Percentiles rank a stretch among this genome's conserved stretches.
Evolutionary conservation across 2,113 vertebrate species (phyloP).

Genomic region (Tragelaphus strepsiceros): DNA sequence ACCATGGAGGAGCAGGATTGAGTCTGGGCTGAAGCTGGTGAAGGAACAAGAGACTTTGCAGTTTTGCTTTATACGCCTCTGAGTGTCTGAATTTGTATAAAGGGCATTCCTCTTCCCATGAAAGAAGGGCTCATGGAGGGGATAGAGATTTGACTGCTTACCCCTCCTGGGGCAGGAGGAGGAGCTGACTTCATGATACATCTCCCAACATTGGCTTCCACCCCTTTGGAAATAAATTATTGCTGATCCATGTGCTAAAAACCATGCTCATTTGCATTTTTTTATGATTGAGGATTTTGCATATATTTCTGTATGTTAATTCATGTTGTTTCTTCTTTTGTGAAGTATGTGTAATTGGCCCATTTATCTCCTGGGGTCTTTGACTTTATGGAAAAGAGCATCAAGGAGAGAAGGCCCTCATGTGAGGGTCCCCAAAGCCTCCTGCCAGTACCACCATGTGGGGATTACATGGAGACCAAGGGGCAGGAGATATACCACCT

Average conservation of each 20-base stretch:
- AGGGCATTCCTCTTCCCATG: neutral
- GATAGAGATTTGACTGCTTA: accelerated
- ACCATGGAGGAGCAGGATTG: accelerated
- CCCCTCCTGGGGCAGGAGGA: accelerated
- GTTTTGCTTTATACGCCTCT: accelerated
- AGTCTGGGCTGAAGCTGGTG: accelerated
- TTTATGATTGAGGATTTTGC: no score
- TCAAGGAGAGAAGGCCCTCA: neutral
- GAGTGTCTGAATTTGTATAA: neutral
- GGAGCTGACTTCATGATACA: neutral
- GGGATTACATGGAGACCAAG: neutral
- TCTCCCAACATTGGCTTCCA: accelerated
- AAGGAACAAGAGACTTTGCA: accelerated
- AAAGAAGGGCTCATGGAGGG: no score
- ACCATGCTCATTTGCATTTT: neutral
- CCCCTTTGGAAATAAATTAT: neutral
- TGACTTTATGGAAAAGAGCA: neutral
- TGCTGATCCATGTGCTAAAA: accelerated
- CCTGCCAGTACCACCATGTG: accelerated
- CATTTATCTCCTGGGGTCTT: neutral
- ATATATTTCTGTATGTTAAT: neutral
- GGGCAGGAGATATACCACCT: no score
- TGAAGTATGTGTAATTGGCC: neutral
- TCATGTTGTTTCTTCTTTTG: neutral
- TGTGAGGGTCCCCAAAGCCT: neutral